Base-by-base conservation (phyloP, 1,140 invertebrate genomes). In the Mamestra configurata region DNA sequence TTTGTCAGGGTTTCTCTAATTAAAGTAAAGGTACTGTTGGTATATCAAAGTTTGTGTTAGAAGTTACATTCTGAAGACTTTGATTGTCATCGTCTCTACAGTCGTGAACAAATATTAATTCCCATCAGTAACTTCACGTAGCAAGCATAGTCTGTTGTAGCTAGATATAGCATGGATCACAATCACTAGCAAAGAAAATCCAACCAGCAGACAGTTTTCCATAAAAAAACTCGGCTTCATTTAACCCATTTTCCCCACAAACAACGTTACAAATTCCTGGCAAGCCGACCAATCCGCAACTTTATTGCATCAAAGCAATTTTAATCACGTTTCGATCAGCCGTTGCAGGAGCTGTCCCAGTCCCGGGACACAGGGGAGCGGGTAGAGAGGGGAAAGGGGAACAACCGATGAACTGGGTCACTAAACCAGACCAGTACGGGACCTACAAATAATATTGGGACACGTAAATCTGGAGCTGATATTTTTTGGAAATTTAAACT, bases 331-430 rank as follows among this genome's bases (percentile, higher is more conserved):
- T 70, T 27, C 66, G 66, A 70, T 49, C 66, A 46, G 43, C 37
- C 27, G 43, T 27, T 70, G 66, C 37, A 70, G 61, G 61, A 66
- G 61, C 8, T 40, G 61, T 40, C n/a, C 59, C 15, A 37, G 31
- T 18, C 40, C 66, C 66, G 22, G 66, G 66, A 40, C 66, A 70
- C 20, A 70, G 66, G 66, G 66, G 66, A 46, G 40, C 5, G 66
- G 66, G 66, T 13, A n/a, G 20, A 13, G 20, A 37, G 61, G 66
- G 13, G 6, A 13, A 20, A 27, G 66, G 40, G 66, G 66, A 49
- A 70, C 66, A 70, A 70, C 66, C 66, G 31, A 4, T 70, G 66
- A 70, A 70, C 66, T 70, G 40, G 66, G 66, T 70, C 66, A 70
- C 66, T 70, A 70, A 46, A 70, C 66, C 66, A 70, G 66, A 22